Conservation (phyloP, 2,888 invertebrate species). For the Oscheius onirici region DNA sequence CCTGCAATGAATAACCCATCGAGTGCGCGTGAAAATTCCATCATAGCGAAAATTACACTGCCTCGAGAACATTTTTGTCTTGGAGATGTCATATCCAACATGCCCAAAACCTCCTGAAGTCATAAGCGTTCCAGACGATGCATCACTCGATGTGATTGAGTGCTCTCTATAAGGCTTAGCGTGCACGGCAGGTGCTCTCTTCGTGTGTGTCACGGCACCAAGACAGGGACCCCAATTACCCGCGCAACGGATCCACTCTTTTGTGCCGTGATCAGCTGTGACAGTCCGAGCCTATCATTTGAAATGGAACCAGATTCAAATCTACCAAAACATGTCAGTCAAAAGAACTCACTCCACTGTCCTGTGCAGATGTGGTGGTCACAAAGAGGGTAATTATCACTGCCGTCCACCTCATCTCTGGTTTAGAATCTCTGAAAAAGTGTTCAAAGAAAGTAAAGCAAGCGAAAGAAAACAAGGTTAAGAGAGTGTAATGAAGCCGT, state of each 20-base stretch:
- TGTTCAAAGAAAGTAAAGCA: neutral
- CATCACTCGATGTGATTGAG: constrained; percentile 33
- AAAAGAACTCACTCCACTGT: constrained; percentile 16
- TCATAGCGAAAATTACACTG: neutral
- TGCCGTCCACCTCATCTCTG: constrained; percentile 12
- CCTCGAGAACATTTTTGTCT: neutral
- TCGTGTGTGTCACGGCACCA: constrained; percentile 20
- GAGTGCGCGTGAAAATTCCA: constrained; percentile 15
- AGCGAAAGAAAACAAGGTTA: neutral
- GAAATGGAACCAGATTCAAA: constrained; percentile 16
- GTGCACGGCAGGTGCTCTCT: constrained; percentile 29
- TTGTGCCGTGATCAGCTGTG: constrained; percentile 15
- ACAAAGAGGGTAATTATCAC: constrained; percentile 1
- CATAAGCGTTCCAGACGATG: constrained; percentile 11
- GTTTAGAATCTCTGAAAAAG: constrained; percentile 2
- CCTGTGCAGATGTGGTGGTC: constrained; percentile 1
- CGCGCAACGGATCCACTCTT: constrained; percentile 25
- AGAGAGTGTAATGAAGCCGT: neutral
- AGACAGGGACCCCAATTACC: constrained; percentile 23
- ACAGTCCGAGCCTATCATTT: constrained; percentile 12
- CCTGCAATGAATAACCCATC: constrained; percentile 14
- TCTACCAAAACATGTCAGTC: neutral
- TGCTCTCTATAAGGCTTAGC: constrained; percentile 34
- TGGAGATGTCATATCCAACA: neutral
- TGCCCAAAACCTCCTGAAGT: neutral